phyloP scores from a whole-genome alignment of 1,140 invertebrate species.

The Orchesella cincta region DNA sequence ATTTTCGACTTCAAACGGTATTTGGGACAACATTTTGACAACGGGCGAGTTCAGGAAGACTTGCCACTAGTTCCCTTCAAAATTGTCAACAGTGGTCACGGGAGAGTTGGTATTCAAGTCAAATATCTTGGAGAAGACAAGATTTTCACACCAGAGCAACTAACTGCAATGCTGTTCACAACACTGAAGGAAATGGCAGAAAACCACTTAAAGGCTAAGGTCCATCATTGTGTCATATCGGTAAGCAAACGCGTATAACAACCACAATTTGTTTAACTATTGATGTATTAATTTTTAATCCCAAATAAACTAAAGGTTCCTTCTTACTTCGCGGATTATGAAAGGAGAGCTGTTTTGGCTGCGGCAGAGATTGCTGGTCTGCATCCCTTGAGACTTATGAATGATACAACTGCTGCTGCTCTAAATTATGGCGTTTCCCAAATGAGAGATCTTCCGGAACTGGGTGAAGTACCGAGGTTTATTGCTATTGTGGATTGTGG shows the following conservation, averaged over 20 bases:
- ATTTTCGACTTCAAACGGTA: constrained; percentile 90
- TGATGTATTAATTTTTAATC: neutral
- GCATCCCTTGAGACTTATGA: constrained; percentile 88
- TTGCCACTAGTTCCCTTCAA: constrained; percentile 74
- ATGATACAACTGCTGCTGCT: too few relatives aligned
- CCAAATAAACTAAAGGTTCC: constrained; percentile 66
- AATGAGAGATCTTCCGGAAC: constrained; percentile 86
- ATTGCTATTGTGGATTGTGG: too few relatives aligned
- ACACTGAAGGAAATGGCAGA: constrained; percentile 93
- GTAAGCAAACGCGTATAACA: constrained; percentile 59
- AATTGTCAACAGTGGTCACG: constrained; percentile 67
- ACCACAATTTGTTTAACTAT: neutral
- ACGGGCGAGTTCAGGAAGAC: constrained; percentile 83
- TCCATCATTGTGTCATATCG: constrained; percentile 96
- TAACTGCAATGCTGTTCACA: constrained; percentile 94
- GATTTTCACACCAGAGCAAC: constrained; percentile 87
- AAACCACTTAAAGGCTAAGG: constrained; percentile 77
- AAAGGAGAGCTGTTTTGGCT: constrained; percentile 86
- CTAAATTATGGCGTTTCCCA: constrained; percentile 98
- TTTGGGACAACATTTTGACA: constrained; percentile 81
- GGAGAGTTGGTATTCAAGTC: constrained; percentile 78
- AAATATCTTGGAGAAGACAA: constrained; percentile 83
- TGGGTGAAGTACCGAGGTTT: constrained; percentile 84
- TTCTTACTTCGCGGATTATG: constrained; percentile 89
- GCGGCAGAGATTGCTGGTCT: constrained; percentile 83